Conservation (phyloP, 2,797 vertebrate species). For the Huso huso region DNA sequence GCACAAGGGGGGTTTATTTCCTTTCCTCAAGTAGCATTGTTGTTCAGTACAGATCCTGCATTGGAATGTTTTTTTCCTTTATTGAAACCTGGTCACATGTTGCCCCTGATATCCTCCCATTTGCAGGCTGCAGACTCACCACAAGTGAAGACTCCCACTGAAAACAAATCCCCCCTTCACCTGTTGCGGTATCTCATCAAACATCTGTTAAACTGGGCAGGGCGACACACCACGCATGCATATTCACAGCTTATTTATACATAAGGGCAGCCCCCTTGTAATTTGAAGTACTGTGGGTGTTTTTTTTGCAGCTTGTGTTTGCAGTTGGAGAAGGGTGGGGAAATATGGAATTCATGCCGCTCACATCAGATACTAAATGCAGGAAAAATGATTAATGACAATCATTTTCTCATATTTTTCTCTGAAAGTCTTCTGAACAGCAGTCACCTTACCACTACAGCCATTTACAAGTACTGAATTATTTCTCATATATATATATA, state of each 20-base stretch:
- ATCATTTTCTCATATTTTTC: no score
- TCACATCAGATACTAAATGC: no score
- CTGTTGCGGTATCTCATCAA: background rate
- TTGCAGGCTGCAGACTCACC: slow-evolving; percentile 34
- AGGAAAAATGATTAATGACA: no score
- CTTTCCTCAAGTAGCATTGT: slow-evolving; percentile 36
- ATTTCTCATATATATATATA: no score
- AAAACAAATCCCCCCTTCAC: background rate
- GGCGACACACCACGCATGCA: background rate
- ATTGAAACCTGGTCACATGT: slow-evolving; percentile 25
- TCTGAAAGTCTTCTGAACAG: no score
- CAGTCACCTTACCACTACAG: no score
- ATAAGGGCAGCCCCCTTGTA: no score
- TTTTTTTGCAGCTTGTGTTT: slow-evolving; percentile 1
- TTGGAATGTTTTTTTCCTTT: slow-evolving; percentile 33
- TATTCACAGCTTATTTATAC: background rate
- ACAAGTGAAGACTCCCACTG: slow-evolving; percentile 10
- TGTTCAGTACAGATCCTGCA: slow-evolving; percentile 30
- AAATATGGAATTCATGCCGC: no score
- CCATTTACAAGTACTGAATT: no score
- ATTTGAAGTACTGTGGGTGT: background rate
- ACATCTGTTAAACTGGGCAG: background rate
- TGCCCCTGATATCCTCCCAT: slow-evolving; percentile 33
- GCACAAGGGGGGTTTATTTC: slow-evolving; percentile 43
- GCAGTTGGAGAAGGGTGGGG: background rate